A percentile compares a stretch with the other conserved stretches of the same genome.
phyloP scores from a whole-genome alignment of 1,140 invertebrate species.

The Micrasema minimum region DNA sequence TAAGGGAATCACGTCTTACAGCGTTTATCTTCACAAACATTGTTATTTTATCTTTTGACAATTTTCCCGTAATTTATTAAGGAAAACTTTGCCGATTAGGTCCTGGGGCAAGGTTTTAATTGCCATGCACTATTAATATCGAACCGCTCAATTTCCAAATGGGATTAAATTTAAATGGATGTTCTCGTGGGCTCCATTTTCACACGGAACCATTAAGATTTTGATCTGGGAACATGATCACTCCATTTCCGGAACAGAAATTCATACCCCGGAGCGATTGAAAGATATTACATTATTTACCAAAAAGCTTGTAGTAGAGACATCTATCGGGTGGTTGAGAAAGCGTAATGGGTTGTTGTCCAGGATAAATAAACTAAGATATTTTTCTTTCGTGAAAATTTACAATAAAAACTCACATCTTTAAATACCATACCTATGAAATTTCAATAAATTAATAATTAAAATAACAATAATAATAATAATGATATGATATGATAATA shows the following conservation, averaged over 20 bases:
- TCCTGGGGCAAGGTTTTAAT: slow-evolving; percentile 34
- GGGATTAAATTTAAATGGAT: slow-evolving; percentile 8
- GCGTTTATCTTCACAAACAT: slow-evolving; percentile 32
- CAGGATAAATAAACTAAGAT: too few species aligned
- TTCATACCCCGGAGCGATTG: slow-evolving; percentile 2
- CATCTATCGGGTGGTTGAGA: slow-evolving; percentile 15
- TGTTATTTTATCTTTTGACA: slow-evolving; percentile 46
- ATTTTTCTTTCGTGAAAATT: too few species aligned
- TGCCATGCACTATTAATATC: slow-evolving; percentile 35
- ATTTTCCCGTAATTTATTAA: slow-evolving; percentile 45
- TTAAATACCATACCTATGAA: too few species aligned
- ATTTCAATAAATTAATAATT: too few species aligned
- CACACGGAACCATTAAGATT: slow-evolving; percentile 51
- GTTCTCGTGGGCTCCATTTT: slow-evolving; percentile 46
- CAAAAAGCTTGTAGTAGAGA: not conserved
- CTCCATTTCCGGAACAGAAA: slow-evolving; percentile 37
- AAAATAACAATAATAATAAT: too few species aligned
- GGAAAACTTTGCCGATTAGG: slow-evolving; percentile 22
- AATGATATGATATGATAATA: too few species aligned
- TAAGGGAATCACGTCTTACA: slow-evolving; percentile 21
- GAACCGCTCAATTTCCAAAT: slow-evolving; percentile 38
- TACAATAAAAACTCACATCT: too few species aligned
- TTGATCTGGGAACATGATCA: slow-evolving; percentile 49
- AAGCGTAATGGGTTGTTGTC: not conserved
- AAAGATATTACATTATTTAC: too few species aligned